Evolutionary conservation across 2,888 invertebrate species (phyloP), one percentile per base, ranked within the genome.

Genomic region (Arge pagana): DNA sequence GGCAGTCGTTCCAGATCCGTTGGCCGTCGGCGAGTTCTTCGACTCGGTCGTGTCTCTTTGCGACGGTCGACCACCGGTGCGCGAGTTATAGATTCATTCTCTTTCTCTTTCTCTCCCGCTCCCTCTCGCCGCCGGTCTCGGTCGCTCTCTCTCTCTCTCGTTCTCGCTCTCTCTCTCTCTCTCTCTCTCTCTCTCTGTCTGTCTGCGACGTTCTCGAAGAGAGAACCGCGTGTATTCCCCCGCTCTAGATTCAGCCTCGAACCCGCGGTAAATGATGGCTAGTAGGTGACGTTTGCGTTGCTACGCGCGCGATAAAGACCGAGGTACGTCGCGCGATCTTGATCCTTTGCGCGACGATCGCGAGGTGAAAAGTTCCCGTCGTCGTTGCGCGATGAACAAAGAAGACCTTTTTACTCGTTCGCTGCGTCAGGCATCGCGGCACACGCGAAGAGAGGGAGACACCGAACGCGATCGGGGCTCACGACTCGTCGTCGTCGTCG

Each of bases 71-170:
- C 30, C 30, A 18, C 19, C 16, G 16, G 10, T 19, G 13, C 30
- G 16, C 3, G 10, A 7, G 3, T 6, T 4, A 61, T 63, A 63
- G 63, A 58, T 57, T 60, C 54, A 61, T 54, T 56, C 62, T 48
- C 52, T 56, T 52, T 60, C 54, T 56, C 54, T 36, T 39, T 54
- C 42, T 51, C 54, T 45, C 48, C 53, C 31, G n/a, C n/a, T n/a
- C n/a, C n/a, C n/a, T n/a, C n/a, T n/a, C n/a, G n/a, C n/a, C n/a
- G n/a, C n/a, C n/a, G n/a, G n/a, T n/a, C n/a, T n/a, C n/a, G n/a
- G n/a, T n/a, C n/a, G n/a, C n/a, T 48, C 51, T 48, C 35, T 23
- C 33, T 55, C 54, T 15, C 48, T 28, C 57, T 50, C 50, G 51
- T 53, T 50, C 53, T 43, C 41, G 54, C 48, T 48, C 41, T 39